Percentiles rank a stretch among this genome's conserved stretches.
These are phyloP conservation scores for Drosophila novamexicana DNA, from an alignment of 1,140 invertebrate genomes.

Conservation along the genomic window DNA sequence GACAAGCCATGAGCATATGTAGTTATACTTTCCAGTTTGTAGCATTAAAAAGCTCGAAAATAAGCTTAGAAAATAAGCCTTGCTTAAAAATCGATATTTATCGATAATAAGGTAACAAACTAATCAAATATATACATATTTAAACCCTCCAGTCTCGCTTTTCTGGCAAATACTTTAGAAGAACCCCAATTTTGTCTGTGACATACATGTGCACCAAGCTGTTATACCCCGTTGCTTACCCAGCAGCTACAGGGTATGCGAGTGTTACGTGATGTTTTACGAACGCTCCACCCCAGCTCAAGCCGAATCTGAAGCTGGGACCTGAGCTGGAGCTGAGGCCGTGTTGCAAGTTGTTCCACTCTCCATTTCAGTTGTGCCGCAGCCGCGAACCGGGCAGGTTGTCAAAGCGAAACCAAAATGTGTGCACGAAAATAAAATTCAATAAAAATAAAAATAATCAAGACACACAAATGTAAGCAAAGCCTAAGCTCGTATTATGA, in stretches of 20 bases:
- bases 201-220: too few relatives aligned
- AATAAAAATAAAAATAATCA: constrained; percentile 12
- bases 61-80: too few relatives aligned
- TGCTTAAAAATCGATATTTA: too few relatives aligned
- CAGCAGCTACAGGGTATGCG: not conserved
- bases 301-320: not conserved
- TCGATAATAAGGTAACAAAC: too few relatives aligned
- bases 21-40: too few relatives aligned
- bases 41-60: too few relatives aligned
- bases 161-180: too few relatives aligned
- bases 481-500: constrained; percentile 43
- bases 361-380: constrained; percentile 68
- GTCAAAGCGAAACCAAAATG: constrained; percentile 33
- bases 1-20: too few relatives aligned
- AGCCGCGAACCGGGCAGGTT: constrained; percentile 59
- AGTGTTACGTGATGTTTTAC: constrained; percentile 63
- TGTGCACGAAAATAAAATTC: constrained; percentile 13
- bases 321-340: not conserved
- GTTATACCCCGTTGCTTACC: not conserved
- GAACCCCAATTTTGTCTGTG: too few relatives aligned
- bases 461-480: constrained; percentile 8
- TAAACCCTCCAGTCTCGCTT: too few relatives aligned
- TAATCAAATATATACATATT: too few relatives aligned
- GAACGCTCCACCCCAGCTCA: constrained; percentile 26
- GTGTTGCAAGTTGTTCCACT: constrained; percentile 67